phyloP scores from a whole-genome alignment of 2,113 vertebrate species.

The Epinephelus moara region DNA sequence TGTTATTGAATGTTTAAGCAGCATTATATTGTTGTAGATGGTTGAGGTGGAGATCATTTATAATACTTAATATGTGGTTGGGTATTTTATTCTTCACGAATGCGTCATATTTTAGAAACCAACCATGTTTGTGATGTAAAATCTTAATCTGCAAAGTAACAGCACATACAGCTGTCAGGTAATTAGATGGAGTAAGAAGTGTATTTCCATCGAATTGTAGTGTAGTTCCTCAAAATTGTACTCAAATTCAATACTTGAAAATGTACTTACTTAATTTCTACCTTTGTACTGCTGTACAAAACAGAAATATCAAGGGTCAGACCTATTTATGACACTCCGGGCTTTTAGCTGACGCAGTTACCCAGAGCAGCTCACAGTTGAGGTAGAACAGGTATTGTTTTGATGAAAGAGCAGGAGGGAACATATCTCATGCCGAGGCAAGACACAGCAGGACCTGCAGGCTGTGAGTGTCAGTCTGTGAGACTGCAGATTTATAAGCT shows the following conservation, averaged over 20 bases:
- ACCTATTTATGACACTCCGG: neutral
- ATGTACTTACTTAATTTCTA: neutral
- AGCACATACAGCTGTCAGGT: neutral
- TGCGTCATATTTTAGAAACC: neutral
- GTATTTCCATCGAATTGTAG: neutral
- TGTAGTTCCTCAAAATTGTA: neutral
- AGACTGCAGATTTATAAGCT: constrained; percentile 23
- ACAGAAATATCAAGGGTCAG: neutral
- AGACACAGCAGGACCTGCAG: constrained; percentile 62
- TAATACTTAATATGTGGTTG: no score
- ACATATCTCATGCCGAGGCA: constrained; percentile 54
- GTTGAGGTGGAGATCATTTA: neutral
- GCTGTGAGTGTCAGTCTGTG: constrained; percentile 1
- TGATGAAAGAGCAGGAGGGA: constrained; percentile 27
- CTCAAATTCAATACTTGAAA: neutral
- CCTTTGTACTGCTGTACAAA: neutral
- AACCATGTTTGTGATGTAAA: neutral
- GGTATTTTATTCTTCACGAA: neutral
- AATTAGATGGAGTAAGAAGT: neutral
- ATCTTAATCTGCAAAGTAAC: neutral
- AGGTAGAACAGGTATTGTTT: constrained; percentile 36
- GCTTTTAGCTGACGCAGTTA: neutral
- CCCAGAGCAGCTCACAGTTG: neutral
- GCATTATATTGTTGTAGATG: neutral
- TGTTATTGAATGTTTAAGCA: neutral